Conservation (phyloP, 2,113 vertebrate species). For the Sardina pilchardus region DNA sequence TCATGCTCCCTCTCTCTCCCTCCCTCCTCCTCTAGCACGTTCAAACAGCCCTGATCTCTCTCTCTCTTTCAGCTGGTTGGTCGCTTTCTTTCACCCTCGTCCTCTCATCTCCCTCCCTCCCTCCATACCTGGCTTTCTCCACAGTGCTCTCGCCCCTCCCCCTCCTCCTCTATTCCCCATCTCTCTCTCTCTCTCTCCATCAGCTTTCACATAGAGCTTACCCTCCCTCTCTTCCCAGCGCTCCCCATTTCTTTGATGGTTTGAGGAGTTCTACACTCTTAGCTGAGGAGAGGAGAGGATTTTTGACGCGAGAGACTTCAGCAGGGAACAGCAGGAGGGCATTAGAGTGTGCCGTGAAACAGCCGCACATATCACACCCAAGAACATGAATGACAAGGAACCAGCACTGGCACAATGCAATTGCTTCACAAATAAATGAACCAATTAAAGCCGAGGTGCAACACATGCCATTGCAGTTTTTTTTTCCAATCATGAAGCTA, state of each 20-base stretch:
- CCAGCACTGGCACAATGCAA: not conserved
- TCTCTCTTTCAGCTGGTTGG: constrained; percentile 62
- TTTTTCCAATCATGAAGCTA: not conserved
- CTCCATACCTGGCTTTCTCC: constrained; percentile 35
- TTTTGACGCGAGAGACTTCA: constrained; percentile 37
- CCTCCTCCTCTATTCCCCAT: constrained; percentile 20
- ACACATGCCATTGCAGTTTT: not conserved
- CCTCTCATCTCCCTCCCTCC: constrained; percentile 36
- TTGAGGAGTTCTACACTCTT: constrained; percentile 61
- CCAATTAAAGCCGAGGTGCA: not conserved
- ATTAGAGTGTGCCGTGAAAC: not conserved
- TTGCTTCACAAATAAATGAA: not conserved
- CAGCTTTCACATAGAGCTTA: not conserved
- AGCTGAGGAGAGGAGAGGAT: constrained; percentile 46
- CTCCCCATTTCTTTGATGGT: constrained; percentile 67
- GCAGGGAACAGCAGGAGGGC: constrained; percentile 16
- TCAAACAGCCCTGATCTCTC: constrained; percentile 57
- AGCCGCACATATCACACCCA: not conserved
- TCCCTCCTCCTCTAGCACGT: constrained; percentile 50
- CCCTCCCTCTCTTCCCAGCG: constrained; percentile 13
- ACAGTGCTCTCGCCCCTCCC: constrained; percentile 12
- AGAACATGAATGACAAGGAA: not conserved
- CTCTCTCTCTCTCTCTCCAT: constrained; percentile 50
- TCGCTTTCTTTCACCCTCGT: constrained; percentile 50
- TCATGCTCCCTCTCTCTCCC: constrained; percentile 43